Conservation (phyloP, 2,113 vertebrate genomes). For the Arizona elegans region DNA sequence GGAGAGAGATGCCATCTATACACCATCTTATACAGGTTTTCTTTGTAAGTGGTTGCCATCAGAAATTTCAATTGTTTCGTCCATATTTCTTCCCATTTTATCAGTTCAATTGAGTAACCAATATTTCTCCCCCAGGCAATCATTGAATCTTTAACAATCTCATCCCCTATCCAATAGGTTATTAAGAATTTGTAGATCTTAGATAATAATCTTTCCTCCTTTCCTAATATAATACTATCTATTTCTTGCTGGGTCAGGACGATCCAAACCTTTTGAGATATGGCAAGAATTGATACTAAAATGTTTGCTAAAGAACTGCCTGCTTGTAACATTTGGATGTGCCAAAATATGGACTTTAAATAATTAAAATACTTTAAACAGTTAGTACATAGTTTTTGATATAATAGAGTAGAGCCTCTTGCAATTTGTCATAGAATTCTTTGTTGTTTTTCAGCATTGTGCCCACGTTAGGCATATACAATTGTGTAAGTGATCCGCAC, state of each 20-base stretch:
- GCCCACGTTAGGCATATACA: neutral
- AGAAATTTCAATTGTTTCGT: too few species aligned
- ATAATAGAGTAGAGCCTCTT: neutral
- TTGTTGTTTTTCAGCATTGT: neutral
- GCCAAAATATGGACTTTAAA: neutral
- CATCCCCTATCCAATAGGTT: too few species aligned
- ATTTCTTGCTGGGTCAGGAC: neutral
- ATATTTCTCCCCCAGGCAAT: too few species aligned
- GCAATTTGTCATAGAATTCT: neutral
- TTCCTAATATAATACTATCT: too few species aligned
- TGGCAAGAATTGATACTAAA: neutral
- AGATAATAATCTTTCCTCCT: too few species aligned
- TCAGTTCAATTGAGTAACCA: too few species aligned
- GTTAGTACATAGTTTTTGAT: neutral
- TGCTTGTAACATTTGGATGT: neutral
- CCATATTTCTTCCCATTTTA: too few species aligned
- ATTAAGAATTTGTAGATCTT: too few species aligned
- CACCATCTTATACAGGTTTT: too few species aligned
- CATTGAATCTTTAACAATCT: too few species aligned
- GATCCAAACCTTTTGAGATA: neutral
- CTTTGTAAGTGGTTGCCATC: too few species aligned
- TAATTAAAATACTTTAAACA: neutral
- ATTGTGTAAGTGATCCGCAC: neutral
- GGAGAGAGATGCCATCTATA: too few species aligned
- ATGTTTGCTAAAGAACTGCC: neutral